Base-by-base conservation (phyloP, 1,140 invertebrate genomes). In the Habropoda laboriosa region DNA sequence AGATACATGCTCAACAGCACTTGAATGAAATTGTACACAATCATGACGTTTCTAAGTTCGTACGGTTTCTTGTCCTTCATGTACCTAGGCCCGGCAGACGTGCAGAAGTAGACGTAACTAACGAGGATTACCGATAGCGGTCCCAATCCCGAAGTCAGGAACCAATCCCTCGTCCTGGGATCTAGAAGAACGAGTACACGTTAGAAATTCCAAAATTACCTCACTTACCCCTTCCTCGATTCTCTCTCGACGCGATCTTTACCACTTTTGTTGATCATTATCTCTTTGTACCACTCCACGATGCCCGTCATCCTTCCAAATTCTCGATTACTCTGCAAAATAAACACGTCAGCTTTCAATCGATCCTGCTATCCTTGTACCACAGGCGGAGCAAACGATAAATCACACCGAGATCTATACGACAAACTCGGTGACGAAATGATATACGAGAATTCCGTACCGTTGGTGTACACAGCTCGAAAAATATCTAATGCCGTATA, bases 61-160 rank as follows among this genome's bases (percentile, higher is more conserved):
- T 96, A 98, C 0, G 98, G 96, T 88, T 97, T 96, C 79, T 96
- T 94, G 84, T 98, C 95, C 79, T 95, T 94, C 98, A 99, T 99
- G 81, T 96, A 96, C 38, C 93, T 94, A 4, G 97, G 97, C 12
- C 97, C 97, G 45, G 94, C 93, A 24, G 94, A 95, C 0, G 94
- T 94, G 82, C 95, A 95, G 90, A 97, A 97, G 92, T 96, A 97
- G 42, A 97, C 87, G 86, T 97, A 98, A 0, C 95, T 94, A 0
- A 95, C 94, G 30, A 97, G 90, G 42, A 98, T 95, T 1, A 95
- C 95, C 2, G 97, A 86, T 0, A 97, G 93, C 0, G 97, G 96
- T 21, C 95, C 95, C n/a, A 97, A 97, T 8, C 96, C 95, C 32
- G 95, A 94, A 90, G 97, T 96, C 16, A 99, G 92, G 85, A 97